These are phyloP conservation scores for Anoncus sp. DNA, from an alignment of 2,888 invertebrate genomes.

Conservation along the genomic window DNA sequence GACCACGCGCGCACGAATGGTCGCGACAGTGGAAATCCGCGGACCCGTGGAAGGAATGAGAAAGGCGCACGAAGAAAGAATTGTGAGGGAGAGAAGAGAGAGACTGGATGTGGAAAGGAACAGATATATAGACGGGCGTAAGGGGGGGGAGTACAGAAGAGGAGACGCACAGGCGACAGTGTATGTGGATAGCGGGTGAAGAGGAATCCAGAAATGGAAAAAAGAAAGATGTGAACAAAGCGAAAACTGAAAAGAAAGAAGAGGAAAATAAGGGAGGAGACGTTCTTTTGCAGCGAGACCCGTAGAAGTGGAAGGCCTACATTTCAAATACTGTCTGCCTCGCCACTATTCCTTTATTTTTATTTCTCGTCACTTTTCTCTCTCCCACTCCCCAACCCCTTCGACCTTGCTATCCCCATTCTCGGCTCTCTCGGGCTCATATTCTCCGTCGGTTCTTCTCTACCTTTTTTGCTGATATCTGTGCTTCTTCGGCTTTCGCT, in stretches of 20 bases:
- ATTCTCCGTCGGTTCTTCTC: conserved; percentile 20
- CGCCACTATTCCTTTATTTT: conserved; percentile 57
- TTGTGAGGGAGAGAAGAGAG: conserved; percentile 46
- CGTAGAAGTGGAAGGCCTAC: conserved; percentile 69
- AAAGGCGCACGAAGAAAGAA: conserved; percentile 62
- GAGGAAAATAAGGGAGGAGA: conserved; percentile 19
- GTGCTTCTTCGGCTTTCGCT: conserved; percentile 46
- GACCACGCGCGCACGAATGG: conserved; percentile 78
- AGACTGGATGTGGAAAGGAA: conserved; percentile 39
- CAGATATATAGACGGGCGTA: conserved; percentile 2
- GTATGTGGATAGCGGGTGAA: conserved; percentile 26
- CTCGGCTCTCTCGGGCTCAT: conserved; percentile 33
- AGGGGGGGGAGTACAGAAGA: conserved; percentile 18
- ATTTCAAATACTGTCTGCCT: conserved; percentile 69
- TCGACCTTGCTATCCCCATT: conserved; percentile 7
- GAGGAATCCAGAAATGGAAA: conserved; percentile 16
- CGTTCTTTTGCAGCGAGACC: conserved; percentile 40
- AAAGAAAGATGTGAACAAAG: not conserved
- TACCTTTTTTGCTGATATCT: conserved; percentile 43
- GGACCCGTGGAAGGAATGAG: conserved; percentile 58
- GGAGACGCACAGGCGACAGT: conserved; percentile 31
- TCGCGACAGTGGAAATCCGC: conserved; percentile 64
- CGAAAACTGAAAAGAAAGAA: conserved; percentile 15
- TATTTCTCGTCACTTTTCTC: conserved; percentile 52
- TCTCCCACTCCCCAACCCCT: conserved; percentile 37